These are phyloP conservation scores for Bergia sp. DNA, from an alignment of 92 coral and sea anemone genomes.

Conservation along the genomic window DNA sequence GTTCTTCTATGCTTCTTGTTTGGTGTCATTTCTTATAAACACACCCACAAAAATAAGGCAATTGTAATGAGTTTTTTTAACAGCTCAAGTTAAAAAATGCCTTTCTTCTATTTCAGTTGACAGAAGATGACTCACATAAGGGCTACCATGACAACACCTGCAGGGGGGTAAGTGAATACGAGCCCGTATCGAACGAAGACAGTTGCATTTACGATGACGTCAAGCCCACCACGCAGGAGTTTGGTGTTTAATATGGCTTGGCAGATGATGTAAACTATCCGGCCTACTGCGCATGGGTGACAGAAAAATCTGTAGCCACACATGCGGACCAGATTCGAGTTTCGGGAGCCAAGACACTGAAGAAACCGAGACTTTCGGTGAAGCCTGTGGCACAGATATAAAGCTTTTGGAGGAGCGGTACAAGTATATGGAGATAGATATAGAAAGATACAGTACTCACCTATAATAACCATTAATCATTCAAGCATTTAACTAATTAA, in stretches of 20 bases:
- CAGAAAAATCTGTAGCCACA: not conserved
- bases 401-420: too few relatives aligned
- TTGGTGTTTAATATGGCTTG: not conserved
- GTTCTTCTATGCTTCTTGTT: too few relatives aligned
- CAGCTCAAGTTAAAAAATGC: not conserved
- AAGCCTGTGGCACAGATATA: not conserved
- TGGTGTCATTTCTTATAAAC: too few relatives aligned
- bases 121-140: not conserved
- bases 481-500: too few relatives aligned
- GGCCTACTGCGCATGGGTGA: not conserved
- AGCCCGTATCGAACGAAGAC: not conserved
- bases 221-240: not conserved
- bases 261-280: not conserved
- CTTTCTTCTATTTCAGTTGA: not conserved
- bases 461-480: too few relatives aligned
- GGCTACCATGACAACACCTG: not conserved
- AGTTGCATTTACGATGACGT: not conserved
- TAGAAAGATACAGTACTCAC: too few relatives aligned
- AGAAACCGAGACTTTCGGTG: not conserved
- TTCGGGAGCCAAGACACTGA: not conserved
- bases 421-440: too few relatives aligned
- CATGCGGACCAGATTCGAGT: not conserved
- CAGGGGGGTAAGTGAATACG: not conserved
- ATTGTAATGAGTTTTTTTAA: not conserved
- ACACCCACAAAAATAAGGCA: too few relatives aligned